A percentile compares a stretch with the other conserved stretches of the same genome.
phyloP scores from a whole-genome alignment of 1,140 invertebrate species.

The Drosophila nikananu region DNA sequence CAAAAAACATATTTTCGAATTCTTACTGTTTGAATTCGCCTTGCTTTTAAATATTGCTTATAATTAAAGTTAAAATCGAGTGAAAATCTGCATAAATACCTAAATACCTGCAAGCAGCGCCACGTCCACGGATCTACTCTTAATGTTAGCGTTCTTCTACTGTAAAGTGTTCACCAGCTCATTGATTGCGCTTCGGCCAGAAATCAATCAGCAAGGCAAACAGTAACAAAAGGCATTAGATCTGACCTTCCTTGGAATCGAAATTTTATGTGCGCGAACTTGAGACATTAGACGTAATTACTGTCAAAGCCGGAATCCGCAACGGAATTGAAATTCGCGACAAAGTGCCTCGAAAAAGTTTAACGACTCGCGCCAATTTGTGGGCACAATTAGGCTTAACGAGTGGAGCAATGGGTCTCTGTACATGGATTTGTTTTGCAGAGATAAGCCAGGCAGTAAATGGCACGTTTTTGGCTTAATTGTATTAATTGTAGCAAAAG shows the following conservation, averaged over 20 bases:
- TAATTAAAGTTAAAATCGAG: no score
- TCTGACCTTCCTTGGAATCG: conserved; percentile 71
- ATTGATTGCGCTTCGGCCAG: conserved; percentile 58
- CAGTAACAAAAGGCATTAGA: conserved; percentile 68
- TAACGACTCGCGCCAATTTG: conserved; percentile 55
- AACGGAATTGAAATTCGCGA: conserved; percentile 45
- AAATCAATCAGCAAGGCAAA: conserved; percentile 77
- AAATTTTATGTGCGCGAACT: conserved; percentile 74
- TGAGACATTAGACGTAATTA: conserved; percentile 75
- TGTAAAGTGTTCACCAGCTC: conserved; percentile 59
- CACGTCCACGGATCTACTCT: conserved; percentile 25
- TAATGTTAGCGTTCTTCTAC: conserved; percentile 52
- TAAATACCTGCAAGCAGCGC: conserved; percentile 1
- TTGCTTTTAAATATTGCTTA: background rate
- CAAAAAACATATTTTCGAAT: background rate
- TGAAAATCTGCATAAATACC: background rate
- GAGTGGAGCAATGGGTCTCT: conserved; percentile 38
- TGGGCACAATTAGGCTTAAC: conserved; percentile 50
- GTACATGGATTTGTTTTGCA: conserved; percentile 31
- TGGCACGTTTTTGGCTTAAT: conserved; percentile 40
- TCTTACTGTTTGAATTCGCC: background rate
- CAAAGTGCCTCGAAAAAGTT: conserved; percentile 63
- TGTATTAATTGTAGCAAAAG: conserved; percentile 15
- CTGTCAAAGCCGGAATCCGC: conserved; percentile 65
- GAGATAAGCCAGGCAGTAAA: conserved; percentile 35